Evolutionary conservation across 2,797 vertebrate species (phyloP).

Genomic region (Cyprinella venusta): DNA sequence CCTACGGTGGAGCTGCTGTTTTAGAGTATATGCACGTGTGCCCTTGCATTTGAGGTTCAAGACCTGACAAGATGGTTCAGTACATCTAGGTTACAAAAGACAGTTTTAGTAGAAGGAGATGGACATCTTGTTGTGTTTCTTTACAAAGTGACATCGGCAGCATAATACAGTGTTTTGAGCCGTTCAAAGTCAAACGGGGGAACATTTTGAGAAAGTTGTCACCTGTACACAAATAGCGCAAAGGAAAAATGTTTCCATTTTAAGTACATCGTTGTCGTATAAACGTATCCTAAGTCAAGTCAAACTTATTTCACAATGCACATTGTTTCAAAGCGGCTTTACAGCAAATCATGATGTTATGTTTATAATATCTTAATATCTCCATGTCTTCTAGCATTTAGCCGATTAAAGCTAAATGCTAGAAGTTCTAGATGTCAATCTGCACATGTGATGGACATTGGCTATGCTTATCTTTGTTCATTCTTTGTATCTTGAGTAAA

Average conservation of each 20-base stretch:
- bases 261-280: not conserved
- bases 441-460: not conserved
- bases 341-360: too few relatives aligned
- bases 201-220: not conserved
- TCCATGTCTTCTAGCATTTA: too few relatives aligned
- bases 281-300: too few relatives aligned
- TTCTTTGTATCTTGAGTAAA: not conserved
- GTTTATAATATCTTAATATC: too few relatives aligned
- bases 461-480: not conserved
- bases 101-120: not conserved
- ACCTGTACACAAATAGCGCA: not conserved
- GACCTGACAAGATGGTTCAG: conserved; percentile 19
- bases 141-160: not conserved
- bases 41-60: conserved; percentile 31
- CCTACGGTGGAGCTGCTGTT: not conserved
- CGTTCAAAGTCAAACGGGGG: too few relatives aligned
- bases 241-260: not conserved
- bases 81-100: conserved; percentile 2
- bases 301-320: too few relatives aligned
- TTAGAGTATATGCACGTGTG: not conserved
- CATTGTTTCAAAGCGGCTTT: not conserved
- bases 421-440: not conserved
- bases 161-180: not conserved
- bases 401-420: too few relatives aligned
- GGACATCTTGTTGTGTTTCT: not conserved